These are phyloP conservation scores for Mythimna ferrago DNA, from an alignment of 2,888 invertebrate species.

Conservation along the genomic window DNA sequence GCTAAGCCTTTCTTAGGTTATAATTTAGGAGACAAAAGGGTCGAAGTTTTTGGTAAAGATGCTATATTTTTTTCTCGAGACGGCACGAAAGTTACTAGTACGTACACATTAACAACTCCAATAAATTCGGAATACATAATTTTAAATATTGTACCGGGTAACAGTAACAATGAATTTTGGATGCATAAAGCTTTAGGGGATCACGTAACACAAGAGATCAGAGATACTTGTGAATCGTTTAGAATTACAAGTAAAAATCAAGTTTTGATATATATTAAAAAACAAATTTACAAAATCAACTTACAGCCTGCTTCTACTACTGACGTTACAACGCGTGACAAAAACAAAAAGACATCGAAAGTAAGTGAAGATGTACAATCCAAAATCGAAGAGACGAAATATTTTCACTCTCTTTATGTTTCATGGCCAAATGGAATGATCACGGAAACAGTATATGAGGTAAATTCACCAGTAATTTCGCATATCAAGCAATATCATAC, in stretches of 20 bases:
- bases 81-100: constrained; percentile 78
- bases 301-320: constrained; percentile 52
- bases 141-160: constrained; percentile 79
- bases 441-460: constrained; percentile 81
- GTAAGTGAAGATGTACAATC: constrained; percentile 43
- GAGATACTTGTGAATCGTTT: constrained; percentile 80
- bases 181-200: constrained; percentile 81
- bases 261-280: constrained; percentile 80
- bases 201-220: constrained; percentile 64
- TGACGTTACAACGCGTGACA: constrained; percentile 55
- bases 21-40: constrained; percentile 83
- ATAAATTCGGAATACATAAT: constrained; percentile 80
- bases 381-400: constrained; percentile 66
- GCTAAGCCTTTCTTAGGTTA: constrained; percentile 82
- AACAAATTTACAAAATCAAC: constrained; percentile 72
- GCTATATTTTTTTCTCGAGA: constrained; percentile 82
- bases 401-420: constrained; percentile 78
- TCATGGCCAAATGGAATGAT: constrained; percentile 87
- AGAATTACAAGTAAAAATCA: constrained; percentile 81
- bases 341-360: constrained; percentile 59
- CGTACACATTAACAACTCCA: constrained; percentile 82
- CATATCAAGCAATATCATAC: constrained; percentile 83
- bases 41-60: constrained; percentile 86
- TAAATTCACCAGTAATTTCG: constrained; percentile 77
- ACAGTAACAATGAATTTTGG: constrained; percentile 82